Evolutionary conservation across 2,113 vertebrate genomes (phyloP).

Genomic region (Rhinolophus ferrumequinum): DNA sequence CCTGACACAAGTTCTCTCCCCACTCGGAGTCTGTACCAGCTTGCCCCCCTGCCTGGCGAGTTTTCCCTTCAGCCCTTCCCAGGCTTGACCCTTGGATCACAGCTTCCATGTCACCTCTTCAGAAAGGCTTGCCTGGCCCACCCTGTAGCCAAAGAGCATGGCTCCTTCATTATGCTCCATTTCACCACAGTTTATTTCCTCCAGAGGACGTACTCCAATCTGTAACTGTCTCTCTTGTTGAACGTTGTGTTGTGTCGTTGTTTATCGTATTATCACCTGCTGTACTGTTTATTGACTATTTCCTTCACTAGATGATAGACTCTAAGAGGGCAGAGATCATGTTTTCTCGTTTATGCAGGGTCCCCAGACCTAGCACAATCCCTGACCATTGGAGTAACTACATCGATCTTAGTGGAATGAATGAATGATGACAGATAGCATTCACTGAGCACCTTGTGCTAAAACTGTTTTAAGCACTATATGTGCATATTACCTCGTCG

Average conservation of each 20-base stretch:
- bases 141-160: neutral
- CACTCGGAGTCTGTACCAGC: accelerated
- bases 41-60: neutral
- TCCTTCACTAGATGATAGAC: neutral
- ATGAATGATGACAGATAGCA: neutral
- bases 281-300: neutral
- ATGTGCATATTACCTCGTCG: neutral
- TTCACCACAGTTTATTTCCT: neutral
- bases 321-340: neutral
- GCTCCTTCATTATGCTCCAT: neutral
- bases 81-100: neutral
- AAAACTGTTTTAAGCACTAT: neutral
- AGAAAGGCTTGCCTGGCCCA: neutral
- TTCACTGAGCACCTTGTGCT: neutral
- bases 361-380: neutral
- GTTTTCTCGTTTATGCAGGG: neutral
- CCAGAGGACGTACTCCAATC: neutral
- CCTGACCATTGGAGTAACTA: neutral
- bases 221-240: neutral
- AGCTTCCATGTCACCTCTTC: neutral
- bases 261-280: no score
- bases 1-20: neutral
- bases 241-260: neutral
- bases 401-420: neutral
- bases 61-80: neutral